phyloP scores from a whole-genome alignment of 2,113 vertebrate species.

The Tapirus terrestris region DNA sequence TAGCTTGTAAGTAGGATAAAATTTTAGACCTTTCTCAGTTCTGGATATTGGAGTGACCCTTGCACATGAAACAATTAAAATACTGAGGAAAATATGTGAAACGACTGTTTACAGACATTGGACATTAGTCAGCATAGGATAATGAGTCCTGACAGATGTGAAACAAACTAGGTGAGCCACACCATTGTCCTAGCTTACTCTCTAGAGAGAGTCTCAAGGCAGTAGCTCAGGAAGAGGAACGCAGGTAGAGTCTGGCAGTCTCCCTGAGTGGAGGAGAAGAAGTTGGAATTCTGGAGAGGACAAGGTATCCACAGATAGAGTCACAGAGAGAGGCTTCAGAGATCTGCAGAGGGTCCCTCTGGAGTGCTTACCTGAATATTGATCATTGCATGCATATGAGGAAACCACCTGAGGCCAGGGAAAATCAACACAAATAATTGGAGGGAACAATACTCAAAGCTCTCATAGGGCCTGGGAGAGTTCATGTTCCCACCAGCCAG shows the following conservation, averaged over 20 bases:
- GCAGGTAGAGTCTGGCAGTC: background rate
- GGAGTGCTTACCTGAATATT: background rate
- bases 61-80: background rate
- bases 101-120: background rate
- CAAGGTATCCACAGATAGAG: background rate
- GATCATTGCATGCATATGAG: background rate
- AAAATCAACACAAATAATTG: background rate
- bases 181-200: background rate
- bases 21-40: background rate
- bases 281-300: background rate
- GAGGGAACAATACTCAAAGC: background rate
- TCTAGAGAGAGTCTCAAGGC: background rate
- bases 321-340: background rate
- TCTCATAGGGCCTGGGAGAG: background rate
- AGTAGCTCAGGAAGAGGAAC: background rate
- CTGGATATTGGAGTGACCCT: background rate
- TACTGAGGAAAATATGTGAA: background rate
- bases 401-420: background rate
- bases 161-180: background rate
- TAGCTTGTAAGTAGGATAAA: background rate
- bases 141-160: background rate
- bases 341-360: background rate
- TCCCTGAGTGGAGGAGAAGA: background rate
- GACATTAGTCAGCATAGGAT: background rate
- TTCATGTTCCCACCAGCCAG: background rate